These are phyloP conservation scores for Mesorhabditis sp. DNA, from an alignment of 2,888 invertebrate species.

Conservation along the genomic window DNA sequence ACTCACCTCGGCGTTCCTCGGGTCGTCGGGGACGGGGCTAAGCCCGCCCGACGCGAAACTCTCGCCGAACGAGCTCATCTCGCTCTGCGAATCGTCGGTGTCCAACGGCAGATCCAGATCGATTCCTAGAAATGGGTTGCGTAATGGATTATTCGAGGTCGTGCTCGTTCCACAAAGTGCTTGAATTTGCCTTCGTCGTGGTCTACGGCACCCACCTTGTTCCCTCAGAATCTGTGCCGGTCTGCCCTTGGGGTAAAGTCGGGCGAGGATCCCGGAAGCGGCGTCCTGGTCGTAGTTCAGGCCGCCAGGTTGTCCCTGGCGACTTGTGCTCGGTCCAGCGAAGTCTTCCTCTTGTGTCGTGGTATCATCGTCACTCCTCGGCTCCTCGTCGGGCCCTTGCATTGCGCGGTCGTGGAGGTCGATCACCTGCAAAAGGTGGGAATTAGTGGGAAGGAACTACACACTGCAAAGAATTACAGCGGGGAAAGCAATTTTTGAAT, in stretches of 20 bases:
- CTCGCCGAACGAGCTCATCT: constrained; percentile 30
- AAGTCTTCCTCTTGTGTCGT: constrained; percentile 24
- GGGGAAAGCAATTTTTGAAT: no score
- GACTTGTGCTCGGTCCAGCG: constrained; percentile 11
- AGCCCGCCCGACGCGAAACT: constrained; percentile 37
- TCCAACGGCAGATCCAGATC: neutral
- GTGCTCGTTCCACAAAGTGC: neutral
- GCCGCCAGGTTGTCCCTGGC: neutral
- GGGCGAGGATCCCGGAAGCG: constrained; percentile 52
- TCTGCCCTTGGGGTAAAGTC: constrained; percentile 47
- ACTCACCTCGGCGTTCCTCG: constrained; percentile 25
- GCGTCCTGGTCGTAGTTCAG: constrained; percentile 45
- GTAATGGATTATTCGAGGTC: neutral
- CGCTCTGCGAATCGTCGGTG: constrained; percentile 30
- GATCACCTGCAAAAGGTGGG: neutral
- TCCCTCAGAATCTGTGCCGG: constrained; percentile 49
- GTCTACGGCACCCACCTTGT: constrained; percentile 20
- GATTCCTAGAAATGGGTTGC: neutral
- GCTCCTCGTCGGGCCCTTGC: constrained; percentile 17
- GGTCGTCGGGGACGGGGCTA: constrained; percentile 44
- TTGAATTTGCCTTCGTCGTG: neutral
- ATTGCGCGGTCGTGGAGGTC: constrained; percentile 12
- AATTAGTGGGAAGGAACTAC: neutral
- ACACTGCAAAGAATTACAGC: no score
- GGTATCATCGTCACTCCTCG: constrained; percentile 15